Conservation (phyloP, 2,797 vertebrate species). For the Anisognathus igniventris region DNA sequence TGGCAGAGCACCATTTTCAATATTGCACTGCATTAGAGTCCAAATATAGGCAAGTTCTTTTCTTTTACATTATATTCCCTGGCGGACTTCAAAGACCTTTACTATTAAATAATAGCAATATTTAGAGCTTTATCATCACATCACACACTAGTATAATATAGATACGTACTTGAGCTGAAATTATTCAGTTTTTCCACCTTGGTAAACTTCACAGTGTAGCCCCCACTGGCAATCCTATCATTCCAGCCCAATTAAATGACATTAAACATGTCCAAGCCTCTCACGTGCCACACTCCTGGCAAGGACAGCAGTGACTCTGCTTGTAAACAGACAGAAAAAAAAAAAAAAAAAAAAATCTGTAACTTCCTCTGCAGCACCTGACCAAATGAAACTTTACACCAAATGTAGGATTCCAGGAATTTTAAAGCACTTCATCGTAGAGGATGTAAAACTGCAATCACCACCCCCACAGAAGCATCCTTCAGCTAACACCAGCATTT, state of each 20-base stretch:
- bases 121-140: background rate
- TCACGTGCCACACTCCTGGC: background rate
- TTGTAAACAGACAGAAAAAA: background rate
- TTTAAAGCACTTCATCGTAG: background rate
- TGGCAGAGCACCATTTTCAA: background rate
- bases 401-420: background rate
- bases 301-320: background rate
- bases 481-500: background rate
- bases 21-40: background rate
- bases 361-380: background rate
- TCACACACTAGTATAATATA: background rate
- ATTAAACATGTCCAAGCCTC: background rate
- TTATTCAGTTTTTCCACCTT: background rate
- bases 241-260: background rate
- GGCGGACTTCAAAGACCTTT: background rate
- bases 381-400: background rate
- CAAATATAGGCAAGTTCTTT: background rate
- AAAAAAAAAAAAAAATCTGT: fast-evolving
- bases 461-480: background rate
- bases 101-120: background rate
- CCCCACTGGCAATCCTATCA: background rate
- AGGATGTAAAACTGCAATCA: background rate
- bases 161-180: background rate
- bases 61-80: background rate
- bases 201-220: background rate